Evolutionary conservation across 1,140 invertebrate species (phyloP), one percentile per base, ranked within the genome.

Genomic region (Stegodyphus mimosarum): DNA sequence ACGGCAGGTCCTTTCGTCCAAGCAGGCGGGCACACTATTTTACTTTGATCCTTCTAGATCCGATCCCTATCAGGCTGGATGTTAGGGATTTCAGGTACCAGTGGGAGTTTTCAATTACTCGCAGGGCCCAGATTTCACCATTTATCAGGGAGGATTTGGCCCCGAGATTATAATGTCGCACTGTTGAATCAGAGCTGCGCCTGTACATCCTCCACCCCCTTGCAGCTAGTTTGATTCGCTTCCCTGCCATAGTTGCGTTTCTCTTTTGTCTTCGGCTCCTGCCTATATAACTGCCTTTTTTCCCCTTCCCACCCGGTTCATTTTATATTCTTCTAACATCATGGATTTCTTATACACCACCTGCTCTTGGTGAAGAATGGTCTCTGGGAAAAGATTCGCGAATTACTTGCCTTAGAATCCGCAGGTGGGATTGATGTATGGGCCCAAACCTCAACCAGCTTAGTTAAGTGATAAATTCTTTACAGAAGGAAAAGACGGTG

Each of bases 31-130:
- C 75, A 63, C 83, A 77, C 83, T 86, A 86, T 86, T 86, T 86
- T 86, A 78, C 52, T 78, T 78, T 86, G 83, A 86, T 86, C 83
- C 83, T 78, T 64, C 69, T 78, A 78, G 83, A 86, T 86, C 83
- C 74, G 83, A 78, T 78, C 75, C 73, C 83, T 86, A 86, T 86
- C 83, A 86, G 74, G 67, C 69, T 86, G 83, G 83, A 86, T 86
- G 83, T 78, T 77, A 77, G 83, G 83, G 83, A 86, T 86, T 86
- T 86, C 55, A 86, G 66, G 66, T 78, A 86, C 83, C 83, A 86
- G 83, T 78, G 75, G 83, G 83, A 78, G 83, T 86, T 86, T 86
- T 86, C 83, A 86, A 86, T 86, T 86, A 86, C 83, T 86, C 83
- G 78, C 74, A 11, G 74, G 74, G 67, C 67, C 83, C 66, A 86